These are phyloP conservation scores for Hyppa rectilinea DNA, from an alignment of 2,888 invertebrate species.

Conservation along the genomic window DNA sequence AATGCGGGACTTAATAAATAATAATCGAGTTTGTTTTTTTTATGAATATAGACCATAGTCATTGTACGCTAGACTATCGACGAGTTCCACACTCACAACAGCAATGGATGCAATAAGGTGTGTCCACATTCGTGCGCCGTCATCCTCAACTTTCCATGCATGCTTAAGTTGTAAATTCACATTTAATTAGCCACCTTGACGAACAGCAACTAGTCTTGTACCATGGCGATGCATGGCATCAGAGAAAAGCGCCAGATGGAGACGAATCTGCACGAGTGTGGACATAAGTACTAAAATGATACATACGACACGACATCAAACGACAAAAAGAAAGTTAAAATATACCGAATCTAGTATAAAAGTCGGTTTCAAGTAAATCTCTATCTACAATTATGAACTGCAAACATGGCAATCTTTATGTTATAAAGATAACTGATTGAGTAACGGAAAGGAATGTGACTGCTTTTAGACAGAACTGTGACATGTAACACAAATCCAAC, in stretches of 20 bases:
- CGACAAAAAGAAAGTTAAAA: slow-evolving; percentile 22
- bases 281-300: slow-evolving; percentile 8
- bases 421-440: background rate
- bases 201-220: background rate
- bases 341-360: slow-evolving; percentile 17
- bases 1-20: slow-evolving; percentile 24
- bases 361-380: slow-evolving; percentile 8
- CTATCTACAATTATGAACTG: slow-evolving; percentile 18
- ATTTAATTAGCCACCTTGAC: background rate
- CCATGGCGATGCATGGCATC: background rate
- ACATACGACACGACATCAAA: slow-evolving; percentile 20
- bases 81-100: slow-evolving; percentile 38
- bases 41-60: background rate
- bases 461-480: background rate
- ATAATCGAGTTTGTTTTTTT: slow-evolving; percentile 5
- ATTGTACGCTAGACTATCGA: slow-evolving; percentile 24
- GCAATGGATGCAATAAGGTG: slow-evolving; percentile 36
- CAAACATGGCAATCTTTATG: slow-evolving; percentile 17
- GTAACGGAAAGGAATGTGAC: background rate
- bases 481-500: background rate
- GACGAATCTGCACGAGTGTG: slow-evolving; percentile 17
- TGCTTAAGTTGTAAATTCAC: background rate
- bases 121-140: slow-evolving; percentile 18
- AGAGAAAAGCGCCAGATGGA: slow-evolving; percentile 3
- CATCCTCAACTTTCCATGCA: slow-evolving; percentile 3